Evolutionary conservation across 2,113 vertebrate genomes (phyloP).

Genomic region (Caretta caretta): DNA sequence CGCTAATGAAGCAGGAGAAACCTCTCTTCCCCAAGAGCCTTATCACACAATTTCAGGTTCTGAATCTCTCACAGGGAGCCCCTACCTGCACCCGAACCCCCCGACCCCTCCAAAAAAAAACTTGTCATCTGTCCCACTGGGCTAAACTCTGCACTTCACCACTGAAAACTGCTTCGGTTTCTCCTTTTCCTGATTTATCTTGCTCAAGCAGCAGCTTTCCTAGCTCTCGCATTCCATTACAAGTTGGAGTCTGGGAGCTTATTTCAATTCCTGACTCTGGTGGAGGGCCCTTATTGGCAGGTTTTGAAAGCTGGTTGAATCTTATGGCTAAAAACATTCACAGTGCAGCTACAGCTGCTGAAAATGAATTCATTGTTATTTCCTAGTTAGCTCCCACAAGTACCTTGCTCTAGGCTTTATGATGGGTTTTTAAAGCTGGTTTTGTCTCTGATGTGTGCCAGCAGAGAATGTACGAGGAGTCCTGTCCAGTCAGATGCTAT

Average conservation of each 20-base stretch:
- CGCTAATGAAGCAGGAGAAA: background rate
- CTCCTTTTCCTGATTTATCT: background rate
- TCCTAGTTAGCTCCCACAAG: background rate
- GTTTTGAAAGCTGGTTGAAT: conserved; percentile 13
- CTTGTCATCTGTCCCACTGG: background rate
- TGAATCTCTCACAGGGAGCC: background rate
- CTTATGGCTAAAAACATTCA: conserved; percentile 30
- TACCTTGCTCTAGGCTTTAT: background rate
- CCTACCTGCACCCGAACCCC: background rate
- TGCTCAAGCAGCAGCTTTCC: background rate
- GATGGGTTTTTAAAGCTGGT: background rate
- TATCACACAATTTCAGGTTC: background rate
- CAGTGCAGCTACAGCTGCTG: conserved; percentile 30
- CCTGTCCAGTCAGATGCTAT: background rate
- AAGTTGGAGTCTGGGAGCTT: background rate
- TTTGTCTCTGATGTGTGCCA: background rate
- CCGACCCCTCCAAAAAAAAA: too few relatives aligned
- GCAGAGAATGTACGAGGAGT: background rate
- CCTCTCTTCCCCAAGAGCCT: background rate
- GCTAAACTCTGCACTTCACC: background rate
- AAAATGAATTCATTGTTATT: background rate
- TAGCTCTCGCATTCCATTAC: background rate
- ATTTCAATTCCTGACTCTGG: background rate
- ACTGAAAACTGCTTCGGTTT: background rate
- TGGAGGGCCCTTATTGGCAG: background rate